Evolutionary conservation across 2,888 invertebrate species (phyloP), one percentile per base, ranked within the genome.

Genomic region (Nymphalis urticae): DNA sequence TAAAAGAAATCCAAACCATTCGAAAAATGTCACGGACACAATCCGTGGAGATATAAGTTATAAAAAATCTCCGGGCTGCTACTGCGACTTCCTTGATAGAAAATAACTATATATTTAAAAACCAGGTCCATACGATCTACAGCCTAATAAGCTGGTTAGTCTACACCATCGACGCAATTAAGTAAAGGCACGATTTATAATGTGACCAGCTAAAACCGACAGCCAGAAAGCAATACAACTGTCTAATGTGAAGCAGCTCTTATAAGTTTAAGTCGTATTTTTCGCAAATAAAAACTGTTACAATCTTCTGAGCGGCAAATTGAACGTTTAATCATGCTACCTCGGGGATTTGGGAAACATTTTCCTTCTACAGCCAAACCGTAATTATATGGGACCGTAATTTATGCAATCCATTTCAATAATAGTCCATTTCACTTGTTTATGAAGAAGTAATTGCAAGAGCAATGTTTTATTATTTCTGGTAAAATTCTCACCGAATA

Each of bases 221-320:
- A 42, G 42, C 13, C 13, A 13, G 42, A 13, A 2, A 42, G 42
- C 42, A 42, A 13, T 13, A 42, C 13, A 42, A 13, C 13, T 42
- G 42, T 42, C 42, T 42, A 42, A 42, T 42, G 42, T 42, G 13
- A 42, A 13, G 13, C 42, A 13, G 42, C 42, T 10, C 42, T 69
- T 71, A 59, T 74, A 65, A 67, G 67, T 64, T 72, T 72, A 72
- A 77, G 74, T 69, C 70, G 62, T 62, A 71, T 67, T 73, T 64
- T 48, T 63, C 51, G 48, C 51, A 48, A 59, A 59, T 56, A 48
- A 17, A 61, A 54, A 61, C 54, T 42, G 56, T 62, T 62, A 56
- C 51, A 66, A 32, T 61, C n/a, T 67, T 62, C 9, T 42, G 24
- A 50, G 36, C 56, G 36, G 24, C 62, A 58, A 56, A 62, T 48